Percentiles rank a stretch among this genome's conserved stretches.
Evolutionary conservation across 2,113 vertebrate species (phyloP).

Genomic region (Phasianus colchicus): DNA sequence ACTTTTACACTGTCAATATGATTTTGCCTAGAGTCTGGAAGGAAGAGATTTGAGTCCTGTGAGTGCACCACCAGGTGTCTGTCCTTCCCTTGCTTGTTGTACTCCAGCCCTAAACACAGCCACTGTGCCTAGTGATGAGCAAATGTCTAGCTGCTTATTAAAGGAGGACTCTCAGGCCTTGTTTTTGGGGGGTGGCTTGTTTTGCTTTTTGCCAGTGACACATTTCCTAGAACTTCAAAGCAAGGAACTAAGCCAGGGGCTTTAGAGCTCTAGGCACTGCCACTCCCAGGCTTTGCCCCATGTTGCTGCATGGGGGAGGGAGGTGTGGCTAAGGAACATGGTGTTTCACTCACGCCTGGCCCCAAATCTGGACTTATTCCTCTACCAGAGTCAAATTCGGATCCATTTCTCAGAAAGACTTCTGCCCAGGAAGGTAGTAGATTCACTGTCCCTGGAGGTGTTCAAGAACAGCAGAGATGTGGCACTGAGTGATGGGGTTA

Average conservation of each 20-base stretch:
- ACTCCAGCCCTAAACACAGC: neutral
- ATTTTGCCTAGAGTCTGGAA: neutral
- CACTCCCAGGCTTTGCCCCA: neutral
- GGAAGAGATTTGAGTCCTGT: neutral
- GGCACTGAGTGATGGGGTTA: no score
- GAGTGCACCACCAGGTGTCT: neutral
- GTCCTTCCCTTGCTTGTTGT: neutral
- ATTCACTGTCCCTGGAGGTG: no score
- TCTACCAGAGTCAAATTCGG: neutral
- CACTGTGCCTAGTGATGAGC: neutral
- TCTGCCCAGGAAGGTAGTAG: neutral
- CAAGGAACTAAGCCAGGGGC: neutral
- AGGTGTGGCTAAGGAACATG: rapidly evolving
- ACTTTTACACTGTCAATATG: neutral
- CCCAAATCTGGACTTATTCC: neutral
- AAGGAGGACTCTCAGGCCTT: neutral
- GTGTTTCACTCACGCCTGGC: neutral
- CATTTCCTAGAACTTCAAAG: slow-evolving; percentile 31
- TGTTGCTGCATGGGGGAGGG: neutral
- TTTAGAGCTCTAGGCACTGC: neutral
- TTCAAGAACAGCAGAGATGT: no score
- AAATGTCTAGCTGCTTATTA: neutral
- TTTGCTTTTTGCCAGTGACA: neutral
- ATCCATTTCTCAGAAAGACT: neutral
- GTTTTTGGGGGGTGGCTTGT: neutral